Evolutionary conservation across 2,797 vertebrate genomes (phyloP).

Genomic region (Rhincodon typus): DNA sequence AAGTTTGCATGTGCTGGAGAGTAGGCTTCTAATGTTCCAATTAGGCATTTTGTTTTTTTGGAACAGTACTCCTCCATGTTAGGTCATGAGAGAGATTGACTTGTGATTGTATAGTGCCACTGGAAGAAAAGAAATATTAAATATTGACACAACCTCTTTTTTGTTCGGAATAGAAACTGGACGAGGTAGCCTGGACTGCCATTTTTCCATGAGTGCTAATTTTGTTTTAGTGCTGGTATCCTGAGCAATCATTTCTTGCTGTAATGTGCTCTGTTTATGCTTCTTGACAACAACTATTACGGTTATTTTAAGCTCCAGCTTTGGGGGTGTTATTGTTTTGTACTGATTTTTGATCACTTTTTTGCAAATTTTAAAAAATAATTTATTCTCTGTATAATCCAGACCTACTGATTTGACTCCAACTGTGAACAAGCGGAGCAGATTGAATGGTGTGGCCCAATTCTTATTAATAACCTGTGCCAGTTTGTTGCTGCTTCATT

Average conservation of each 20-base stretch:
- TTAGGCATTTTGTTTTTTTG: no score
- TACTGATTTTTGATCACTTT: not conserved
- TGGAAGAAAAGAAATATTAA: not conserved
- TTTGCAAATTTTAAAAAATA: not conserved
- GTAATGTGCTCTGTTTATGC: not conserved
- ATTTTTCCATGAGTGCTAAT: not conserved
- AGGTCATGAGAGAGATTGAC: not conserved
- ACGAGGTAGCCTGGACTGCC: not conserved
- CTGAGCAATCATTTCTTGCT: not conserved
- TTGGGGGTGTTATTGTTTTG: not conserved
- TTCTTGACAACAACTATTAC: not conserved
- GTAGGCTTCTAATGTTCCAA: not conserved
- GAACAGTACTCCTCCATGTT: not conserved
- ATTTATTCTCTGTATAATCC: not conserved
- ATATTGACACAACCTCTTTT: not conserved
- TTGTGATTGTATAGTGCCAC: not conserved
- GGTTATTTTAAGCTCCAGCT: not conserved
- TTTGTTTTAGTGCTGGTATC: not conserved
- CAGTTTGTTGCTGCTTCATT: not conserved
- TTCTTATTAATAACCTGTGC: not conserved
- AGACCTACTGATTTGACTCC: not conserved
- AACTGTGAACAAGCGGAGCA: not conserved
- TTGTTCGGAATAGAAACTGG: not conserved
- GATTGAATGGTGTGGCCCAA: not conserved
- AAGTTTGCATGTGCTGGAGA: not conserved